These are phyloP conservation scores for Pandemis corylana DNA, from an alignment of 2,888 invertebrate genomes.

Conservation along the genomic window DNA sequence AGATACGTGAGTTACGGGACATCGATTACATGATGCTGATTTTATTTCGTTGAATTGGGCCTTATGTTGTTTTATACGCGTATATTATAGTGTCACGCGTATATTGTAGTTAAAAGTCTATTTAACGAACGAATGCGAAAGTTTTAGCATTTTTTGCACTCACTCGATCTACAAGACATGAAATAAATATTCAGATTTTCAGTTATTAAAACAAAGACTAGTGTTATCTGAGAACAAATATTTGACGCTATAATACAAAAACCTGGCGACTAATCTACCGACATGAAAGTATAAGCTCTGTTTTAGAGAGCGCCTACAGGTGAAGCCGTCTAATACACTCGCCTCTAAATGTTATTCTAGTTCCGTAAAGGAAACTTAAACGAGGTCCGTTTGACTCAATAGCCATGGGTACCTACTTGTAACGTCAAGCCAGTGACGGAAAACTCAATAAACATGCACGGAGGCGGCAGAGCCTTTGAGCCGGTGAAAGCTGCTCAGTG, in stretches of 20 bases:
- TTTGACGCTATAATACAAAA: not conserved
- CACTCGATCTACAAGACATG: too few species aligned
- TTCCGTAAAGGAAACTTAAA: slow-evolving; percentile 4
- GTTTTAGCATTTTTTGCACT: not conserved
- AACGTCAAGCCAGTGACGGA: slow-evolving; percentile 10
- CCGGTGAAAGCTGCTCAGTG: slow-evolving; percentile 77
- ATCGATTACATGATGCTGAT: too few species aligned
- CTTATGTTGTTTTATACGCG: not conserved
- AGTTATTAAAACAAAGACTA: not conserved
- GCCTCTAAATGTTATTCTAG: not conserved
- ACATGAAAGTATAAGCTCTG: not conserved
- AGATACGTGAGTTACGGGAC: not conserved
- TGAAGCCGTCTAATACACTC: not conserved
- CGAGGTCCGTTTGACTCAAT: slow-evolving; percentile 5
- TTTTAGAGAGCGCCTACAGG: not conserved
- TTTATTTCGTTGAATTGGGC: not conserved
- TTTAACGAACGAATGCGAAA: too few species aligned
- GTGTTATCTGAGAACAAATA: too few species aligned
- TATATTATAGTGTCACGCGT: too few species aligned
- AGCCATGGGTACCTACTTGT: not conserved
- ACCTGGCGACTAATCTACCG: not conserved
- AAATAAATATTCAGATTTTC: not conserved
- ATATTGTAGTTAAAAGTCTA: too few species aligned
- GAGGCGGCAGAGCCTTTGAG: slow-evolving; percentile 74
- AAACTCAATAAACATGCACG: slow-evolving; percentile 76